Base-by-base conservation (phyloP, 2,113 vertebrate species). In the Carassius gibelio region DNA sequence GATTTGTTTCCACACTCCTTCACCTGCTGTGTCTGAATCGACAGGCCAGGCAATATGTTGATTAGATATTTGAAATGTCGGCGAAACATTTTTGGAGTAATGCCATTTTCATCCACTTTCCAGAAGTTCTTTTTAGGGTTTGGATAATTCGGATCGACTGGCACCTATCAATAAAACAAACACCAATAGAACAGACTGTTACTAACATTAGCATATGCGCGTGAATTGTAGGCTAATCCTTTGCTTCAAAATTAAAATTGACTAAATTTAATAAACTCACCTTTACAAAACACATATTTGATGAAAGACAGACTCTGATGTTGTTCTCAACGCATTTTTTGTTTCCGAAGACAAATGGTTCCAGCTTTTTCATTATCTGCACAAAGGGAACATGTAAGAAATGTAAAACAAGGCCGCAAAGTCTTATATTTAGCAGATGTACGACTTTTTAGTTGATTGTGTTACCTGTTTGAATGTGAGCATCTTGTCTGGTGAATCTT, bases 391-490 rank as follows among this genome's bases (percentile, higher is more conserved):
- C 36, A 42, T 5, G 68, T 71, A 5, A 10, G 42, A 42, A 42
- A 42, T 42, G 42, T 2, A 45, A 9, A 8, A 45, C 17, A 11
- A 69, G 8, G 21, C 8, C 0, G 4, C 0, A 9, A 19, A 36
- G 34, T 8, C 15, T 38, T 4, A 21, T 10, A 4, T 11, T 2
- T 26, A 26, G 10, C 61, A 23, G 2, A 38, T 21, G 4, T 19
- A 19, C 8, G 14, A 36, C 8, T 38, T 1, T 30, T 66, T 42
- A 23, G 19, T n/a, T 2, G 34, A 3, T 21, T 15, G 4, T 15
- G 1, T 15, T 52, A 97, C 96, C 94, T 96, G 93, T 64, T 88
- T 90, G 42, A 96, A 93, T 57, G 94, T 95, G 57, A 97, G 95
- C 89, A 91, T 95, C 90, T 93, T 94, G 52, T 88, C 89, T 1